Percentiles rank a stretch among this genome's conserved stretches.
Conservation (phyloP, 2,113 vertebrate genomes). For the Electrona antarctica region DNA sequence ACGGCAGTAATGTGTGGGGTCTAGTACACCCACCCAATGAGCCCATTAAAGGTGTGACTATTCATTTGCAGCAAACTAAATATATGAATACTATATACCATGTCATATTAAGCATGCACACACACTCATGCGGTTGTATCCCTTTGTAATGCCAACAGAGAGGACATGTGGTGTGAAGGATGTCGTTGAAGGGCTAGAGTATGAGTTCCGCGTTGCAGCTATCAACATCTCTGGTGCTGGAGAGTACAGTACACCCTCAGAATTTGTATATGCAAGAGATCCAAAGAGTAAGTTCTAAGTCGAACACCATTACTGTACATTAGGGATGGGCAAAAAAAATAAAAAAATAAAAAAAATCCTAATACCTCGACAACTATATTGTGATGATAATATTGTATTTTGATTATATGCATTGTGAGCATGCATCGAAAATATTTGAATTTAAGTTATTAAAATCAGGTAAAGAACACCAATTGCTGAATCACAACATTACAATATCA, state of each 20-base stretch:
- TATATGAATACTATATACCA: no score
- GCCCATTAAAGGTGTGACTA: constrained; percentile 77
- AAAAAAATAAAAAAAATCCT: no score
- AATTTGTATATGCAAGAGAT: constrained; percentile 80
- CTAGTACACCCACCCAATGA: constrained; percentile 67
- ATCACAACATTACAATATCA: no score
- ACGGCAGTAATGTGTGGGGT: constrained; percentile 82
- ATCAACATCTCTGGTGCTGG: constrained; percentile 84
- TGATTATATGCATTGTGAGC: no score
- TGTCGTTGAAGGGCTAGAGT: constrained; percentile 83
- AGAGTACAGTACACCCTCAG: constrained; percentile 81
- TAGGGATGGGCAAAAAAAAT: neutral
- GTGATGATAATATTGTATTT: no score
- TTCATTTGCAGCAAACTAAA: neutral
- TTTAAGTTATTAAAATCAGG: no score
- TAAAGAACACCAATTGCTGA: no score
- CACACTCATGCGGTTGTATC: neutral
- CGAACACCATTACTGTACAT: neutral
- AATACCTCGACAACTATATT: no score
- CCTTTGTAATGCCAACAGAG: constrained; percentile 64
- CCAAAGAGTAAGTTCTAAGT: constrained; percentile 80
- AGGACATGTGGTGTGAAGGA: constrained; percentile 77
- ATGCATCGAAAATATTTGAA: no score
- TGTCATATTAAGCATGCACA: no score
- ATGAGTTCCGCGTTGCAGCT: constrained; percentile 88